Evolutionary conservation across 1,140 invertebrate genomes (phyloP).

Genomic region (Achroia grisella): DNA sequence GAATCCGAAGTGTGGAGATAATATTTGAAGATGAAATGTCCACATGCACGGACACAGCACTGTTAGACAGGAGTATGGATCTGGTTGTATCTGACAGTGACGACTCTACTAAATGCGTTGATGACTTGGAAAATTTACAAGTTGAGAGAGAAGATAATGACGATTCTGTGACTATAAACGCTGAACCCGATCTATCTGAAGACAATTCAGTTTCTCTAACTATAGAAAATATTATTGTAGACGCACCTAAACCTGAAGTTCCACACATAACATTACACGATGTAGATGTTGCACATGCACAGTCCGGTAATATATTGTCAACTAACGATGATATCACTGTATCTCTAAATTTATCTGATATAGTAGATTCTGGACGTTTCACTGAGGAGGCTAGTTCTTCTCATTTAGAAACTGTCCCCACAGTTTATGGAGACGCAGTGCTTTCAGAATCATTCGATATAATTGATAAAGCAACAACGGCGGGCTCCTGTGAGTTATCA

Average conservation of each 20-base stretch:
- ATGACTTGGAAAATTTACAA: constrained; percentile 46
- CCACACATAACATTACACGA: constrained; percentile 14
- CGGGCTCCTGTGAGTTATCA: constrained; percentile 24
- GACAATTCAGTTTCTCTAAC: constrained; percentile 40
- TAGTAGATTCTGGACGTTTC: constrained; percentile 53
- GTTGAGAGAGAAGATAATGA: constrained; percentile 33
- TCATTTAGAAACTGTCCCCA: constrained; percentile 34
- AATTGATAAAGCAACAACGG: constrained; percentile 30
- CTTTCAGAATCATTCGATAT: constrained; percentile 51
- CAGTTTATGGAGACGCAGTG: constrained; percentile 48
- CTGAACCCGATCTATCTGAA: constrained; percentile 52
- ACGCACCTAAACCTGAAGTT: constrained; percentile 10
- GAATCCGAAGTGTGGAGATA: constrained; percentile 65
- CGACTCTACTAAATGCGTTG: constrained; percentile 59
- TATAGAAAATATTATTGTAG: constrained; percentile 18
- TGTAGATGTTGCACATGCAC: constrained; percentile 15
- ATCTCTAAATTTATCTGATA: constrained; percentile 48
- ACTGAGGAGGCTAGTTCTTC: constrained; percentile 58
- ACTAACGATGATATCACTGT: constrained; percentile 28
- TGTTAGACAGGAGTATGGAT: constrained; percentile 52
- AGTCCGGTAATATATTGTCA: constrained; percentile 20
- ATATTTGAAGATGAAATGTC: constrained; percentile 66
- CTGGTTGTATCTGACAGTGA: constrained; percentile 48
- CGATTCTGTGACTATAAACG: constrained; percentile 56
- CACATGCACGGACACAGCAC: constrained; percentile 45